phyloP scores from a whole-genome alignment of 1,140 invertebrate genomes.

The Bombus difficillimus region DNA sequence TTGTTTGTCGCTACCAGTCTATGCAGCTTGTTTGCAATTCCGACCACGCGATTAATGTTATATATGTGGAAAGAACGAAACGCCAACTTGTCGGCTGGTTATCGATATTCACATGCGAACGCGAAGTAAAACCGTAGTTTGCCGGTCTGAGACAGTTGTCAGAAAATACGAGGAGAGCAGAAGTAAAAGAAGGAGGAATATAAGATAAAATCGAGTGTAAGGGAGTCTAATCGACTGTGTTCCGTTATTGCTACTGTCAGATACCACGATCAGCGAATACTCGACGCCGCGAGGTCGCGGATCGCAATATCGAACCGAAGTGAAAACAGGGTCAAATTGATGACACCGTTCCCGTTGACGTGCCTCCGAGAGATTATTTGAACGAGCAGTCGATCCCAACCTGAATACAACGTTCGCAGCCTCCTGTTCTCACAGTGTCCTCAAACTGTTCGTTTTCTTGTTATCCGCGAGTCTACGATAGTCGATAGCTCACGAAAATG shows the following conservation, averaged over 20 bases:
- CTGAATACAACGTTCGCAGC: slow-evolving; percentile 34
- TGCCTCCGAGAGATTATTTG: slow-evolving; percentile 36
- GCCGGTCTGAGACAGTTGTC: not conserved
- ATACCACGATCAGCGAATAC: slow-evolving; percentile 26
- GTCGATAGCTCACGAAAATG: not conserved
- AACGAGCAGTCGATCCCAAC: slow-evolving; percentile 41
- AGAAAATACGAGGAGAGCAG: slow-evolving; percentile 11
- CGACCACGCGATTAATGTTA: slow-evolving; percentile 6
- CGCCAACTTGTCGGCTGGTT: not conserved
- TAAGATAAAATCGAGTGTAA: slow-evolving; percentile 38
- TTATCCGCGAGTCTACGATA: not conserved
- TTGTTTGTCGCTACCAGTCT: not conserved
- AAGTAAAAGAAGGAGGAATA: slow-evolving; percentile 8
- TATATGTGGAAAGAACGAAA: not conserved
- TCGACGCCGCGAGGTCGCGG: slow-evolving; percentile 1
- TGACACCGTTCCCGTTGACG: slow-evolving; percentile 44
- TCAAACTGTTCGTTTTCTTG: not conserved
- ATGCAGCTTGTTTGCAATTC: no score
- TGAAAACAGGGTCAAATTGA: slow-evolving; percentile 53
- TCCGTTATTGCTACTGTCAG: slow-evolving; percentile 49
- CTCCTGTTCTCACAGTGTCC: not conserved
- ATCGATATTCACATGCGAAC: slow-evolving; percentile 46
- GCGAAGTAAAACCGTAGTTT: slow-evolving; percentile 26
- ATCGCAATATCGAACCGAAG: slow-evolving; percentile 38
- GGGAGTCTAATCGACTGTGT: slow-evolving; percentile 43